A percentile compares a stretch with the other conserved stretches of the same genome.
Evolutionary conservation across 2,797 vertebrate genomes (phyloP).

Genomic region (Pterois miles): DNA sequence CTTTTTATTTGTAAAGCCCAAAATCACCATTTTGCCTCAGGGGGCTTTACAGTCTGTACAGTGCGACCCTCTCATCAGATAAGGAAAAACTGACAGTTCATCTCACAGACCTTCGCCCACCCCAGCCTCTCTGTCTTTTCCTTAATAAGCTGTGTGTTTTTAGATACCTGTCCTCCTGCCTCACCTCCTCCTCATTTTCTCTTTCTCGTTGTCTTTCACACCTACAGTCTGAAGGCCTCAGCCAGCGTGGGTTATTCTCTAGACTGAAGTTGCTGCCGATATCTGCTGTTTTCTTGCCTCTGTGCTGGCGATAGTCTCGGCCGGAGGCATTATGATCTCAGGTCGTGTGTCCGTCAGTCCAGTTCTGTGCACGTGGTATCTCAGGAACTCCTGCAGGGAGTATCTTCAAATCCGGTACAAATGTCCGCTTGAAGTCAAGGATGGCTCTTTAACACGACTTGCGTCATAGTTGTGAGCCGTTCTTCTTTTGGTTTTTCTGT

Average conservation of each 20-base stretch:
- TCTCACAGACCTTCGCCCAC: not conserved
- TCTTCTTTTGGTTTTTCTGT: too few relatives aligned
- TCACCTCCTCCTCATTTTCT: not conserved
- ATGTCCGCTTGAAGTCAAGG: not conserved
- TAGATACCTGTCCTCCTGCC: not conserved
- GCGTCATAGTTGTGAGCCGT: too few relatives aligned
- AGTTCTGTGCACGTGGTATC: not conserved
- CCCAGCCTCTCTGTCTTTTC: not conserved
- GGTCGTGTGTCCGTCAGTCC: not conserved
- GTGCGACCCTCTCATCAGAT: too few relatives aligned
- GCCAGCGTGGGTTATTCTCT: not conserved
- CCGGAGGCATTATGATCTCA: too few relatives aligned
- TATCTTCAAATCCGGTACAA: not conserved
- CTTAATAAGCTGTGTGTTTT: not conserved
- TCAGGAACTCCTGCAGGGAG: not conserved
- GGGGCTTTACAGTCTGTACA: too few relatives aligned
- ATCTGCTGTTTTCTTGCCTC: not conserved
- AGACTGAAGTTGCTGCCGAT: not conserved
- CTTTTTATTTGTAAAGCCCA: too few relatives aligned
- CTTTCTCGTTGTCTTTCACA: not conserved
- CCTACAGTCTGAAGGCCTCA: not conserved
- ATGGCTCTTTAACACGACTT: too few relatives aligned
- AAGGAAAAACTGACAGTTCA: slow-evolving; percentile 14
- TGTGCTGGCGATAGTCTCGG: not conserved
- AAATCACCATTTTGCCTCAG: too few relatives aligned